Evolutionary conservation across 2,113 vertebrate genomes (phyloP).

Genomic region (Dicaeum eximium): DNA sequence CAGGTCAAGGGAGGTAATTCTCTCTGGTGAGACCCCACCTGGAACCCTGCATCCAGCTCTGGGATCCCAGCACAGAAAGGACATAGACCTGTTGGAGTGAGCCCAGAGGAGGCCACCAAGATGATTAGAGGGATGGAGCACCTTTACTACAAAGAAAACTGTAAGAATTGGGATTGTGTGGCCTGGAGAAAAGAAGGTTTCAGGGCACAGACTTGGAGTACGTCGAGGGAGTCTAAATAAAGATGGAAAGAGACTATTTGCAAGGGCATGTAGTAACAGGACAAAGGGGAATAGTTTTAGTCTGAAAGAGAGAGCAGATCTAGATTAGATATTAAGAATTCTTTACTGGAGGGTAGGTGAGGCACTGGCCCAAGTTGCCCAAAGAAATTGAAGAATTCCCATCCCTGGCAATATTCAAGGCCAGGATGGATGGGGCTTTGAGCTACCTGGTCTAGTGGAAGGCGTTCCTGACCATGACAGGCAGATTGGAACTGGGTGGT

Average conservation of each 20-base stretch:
- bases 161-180: neutral
- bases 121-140: neutral
- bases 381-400: no score
- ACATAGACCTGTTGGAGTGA: neutral
- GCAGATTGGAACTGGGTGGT: neutral
- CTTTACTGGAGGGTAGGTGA: neutral
- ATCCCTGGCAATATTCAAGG: neutral
- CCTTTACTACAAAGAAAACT: neutral
- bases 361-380: neutral
- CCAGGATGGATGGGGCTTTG: neutral
- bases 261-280: neutral
- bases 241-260: neutral
- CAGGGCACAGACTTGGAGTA: fast-evolving
- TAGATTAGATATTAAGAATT: neutral
- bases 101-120: neutral
- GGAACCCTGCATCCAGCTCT: neutral
- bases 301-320: neutral
- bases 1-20: neutral
- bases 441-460: neutral
- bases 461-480: neutral
- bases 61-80: neutral
- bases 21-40: neutral
- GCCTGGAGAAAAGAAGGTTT: neutral
- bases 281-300: neutral
- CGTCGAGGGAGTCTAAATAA: neutral